Evolutionary conservation across 1,140 invertebrate species (phyloP), one percentile per base, ranked within the genome.

Genomic region (Pseudomyrmex pallidus): DNA sequence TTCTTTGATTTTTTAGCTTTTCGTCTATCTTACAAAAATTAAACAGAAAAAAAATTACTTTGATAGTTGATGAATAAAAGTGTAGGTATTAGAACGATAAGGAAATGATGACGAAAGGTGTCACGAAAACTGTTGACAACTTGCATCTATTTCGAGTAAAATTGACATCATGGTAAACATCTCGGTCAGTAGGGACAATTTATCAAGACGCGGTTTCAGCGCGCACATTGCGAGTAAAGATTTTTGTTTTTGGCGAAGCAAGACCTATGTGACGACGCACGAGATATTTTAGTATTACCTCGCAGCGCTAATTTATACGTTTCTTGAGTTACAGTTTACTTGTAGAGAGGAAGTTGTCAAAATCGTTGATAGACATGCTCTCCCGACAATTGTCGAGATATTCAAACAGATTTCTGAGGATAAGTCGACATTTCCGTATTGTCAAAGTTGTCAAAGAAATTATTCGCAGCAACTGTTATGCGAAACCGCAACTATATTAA

Each of bases 341-440:
- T 54, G 20, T 12, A 5, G 52, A 54, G 56, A 80, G 66, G 76
- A 80, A 80, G 67, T 80, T 44, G 44, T 70, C 54, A n/a, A 72
- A 77, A n/a, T 1, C n/a, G 63, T 46, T 56, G 66, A 70, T 54
- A 20, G 50, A 68, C 44, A 12, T 4, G 62, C 5, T 35, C 25
- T 9, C 61, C 25, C 54, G 66, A 77, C 73, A 17, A 10, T 62
- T 20, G 46, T 76, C 25, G 15, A 17, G 20, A 10, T 12, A 44
- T n/a, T 77, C 50, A 66, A 77, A 54, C 12, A n/a, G 7, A 48
- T 48, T 57, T 35, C 52, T 13, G 20, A 13, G 0, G n/a, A 2
- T 25, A 13, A 17, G 56, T 46, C 52, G 17, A 62, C 15, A 62
- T 0, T 17, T 63, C 2, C n/a, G 13, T 48, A n/a, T 64, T 52